Evolutionary conservation across 53 echinoderm and acorn worm genomes (phyloP), one percentile per base, ranked within the genome.

Genomic region (Crossaster papposus): DNA sequence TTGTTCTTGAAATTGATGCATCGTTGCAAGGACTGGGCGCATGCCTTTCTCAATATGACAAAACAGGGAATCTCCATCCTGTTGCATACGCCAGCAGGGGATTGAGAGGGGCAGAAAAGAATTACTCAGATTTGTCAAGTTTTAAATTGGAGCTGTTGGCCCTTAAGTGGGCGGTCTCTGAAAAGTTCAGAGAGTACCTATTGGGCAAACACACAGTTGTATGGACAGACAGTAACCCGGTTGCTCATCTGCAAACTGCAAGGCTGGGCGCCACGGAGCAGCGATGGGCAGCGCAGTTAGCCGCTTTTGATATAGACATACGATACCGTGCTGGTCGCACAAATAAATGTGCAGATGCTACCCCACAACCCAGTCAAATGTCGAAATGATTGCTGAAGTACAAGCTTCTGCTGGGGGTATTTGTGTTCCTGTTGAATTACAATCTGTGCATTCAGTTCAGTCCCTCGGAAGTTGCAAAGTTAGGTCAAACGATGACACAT

Each of bases 231-330:
- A 84, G 77, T 78, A 85, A 91, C 37, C 89, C 92, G 12, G 50
- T 92, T 44, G 89, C 89, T 9, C 89, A 92, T 53, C 52, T 92
- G 22, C 62, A 78, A 14, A 87, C 81, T 5, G 92, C 89, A 12
- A 94, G 90, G 38, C 26, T 92, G 70, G 94, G 92, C 24, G 92
- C 92, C 0, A 92, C 82, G 29, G 90, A 94, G 85, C 90, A 81
- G 13, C 77, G 94, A 11, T 94, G 94, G 94, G 80, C 54, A 29
- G 90, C 94, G 12, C 92, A 94, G 15, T 51, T 94, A 38, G 78
- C 92, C 0, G 77, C 68, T 10, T 94, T 94, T 58, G 90, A 70
- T 18, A 55, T 94, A 20, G 86, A 84, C 0, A 80, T 94, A 1
- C 92, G 81, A 38, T 94, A 92, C 31, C 65, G 83, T 22, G 22